Conservation (phyloP, 2,888 invertebrate genomes). For the Odiellus spinosus region DNA sequence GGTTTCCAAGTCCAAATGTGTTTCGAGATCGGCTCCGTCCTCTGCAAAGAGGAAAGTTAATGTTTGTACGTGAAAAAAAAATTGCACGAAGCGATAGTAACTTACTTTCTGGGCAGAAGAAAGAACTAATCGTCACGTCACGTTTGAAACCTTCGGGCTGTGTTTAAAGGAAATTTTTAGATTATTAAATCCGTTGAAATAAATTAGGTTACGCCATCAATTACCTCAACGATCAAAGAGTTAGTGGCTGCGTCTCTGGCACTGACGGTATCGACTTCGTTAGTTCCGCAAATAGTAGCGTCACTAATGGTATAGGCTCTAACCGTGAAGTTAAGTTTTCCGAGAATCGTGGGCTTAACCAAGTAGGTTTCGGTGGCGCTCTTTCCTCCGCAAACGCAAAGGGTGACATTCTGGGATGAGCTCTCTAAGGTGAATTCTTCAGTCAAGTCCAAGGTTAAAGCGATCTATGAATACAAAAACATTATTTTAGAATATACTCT, state of each 20-base stretch:
- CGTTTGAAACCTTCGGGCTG: conserved; percentile 55
- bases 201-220: no score
- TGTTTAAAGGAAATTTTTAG: background rate
- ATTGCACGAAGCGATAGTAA: background rate
- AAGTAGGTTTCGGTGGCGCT: conserved; percentile 17
- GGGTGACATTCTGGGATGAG: conserved; percentile 5
- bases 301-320: conserved; percentile 24
- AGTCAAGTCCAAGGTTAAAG: conserved; percentile 6
- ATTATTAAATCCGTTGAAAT: no score
- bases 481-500: no score
- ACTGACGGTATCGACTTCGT: background rate
- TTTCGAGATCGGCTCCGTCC: no score
- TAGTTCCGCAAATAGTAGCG: conserved; percentile 7
- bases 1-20: no score
- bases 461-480: conserved; percentile 4
- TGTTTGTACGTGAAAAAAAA: no score
- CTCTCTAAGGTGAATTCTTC: conserved; percentile 6
- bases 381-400: conserved; percentile 10
- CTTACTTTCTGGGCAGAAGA: conserved; percentile 48
- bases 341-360: conserved; percentile 24
- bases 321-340: conserved; percentile 24
- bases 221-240: background rate
- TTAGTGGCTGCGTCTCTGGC: background rate
- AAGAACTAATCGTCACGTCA: conserved; percentile 41
- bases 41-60: no score